Evolutionary conservation across 2,113 vertebrate species (phyloP).

Genomic region (Neogobius melanostomus): DNA sequence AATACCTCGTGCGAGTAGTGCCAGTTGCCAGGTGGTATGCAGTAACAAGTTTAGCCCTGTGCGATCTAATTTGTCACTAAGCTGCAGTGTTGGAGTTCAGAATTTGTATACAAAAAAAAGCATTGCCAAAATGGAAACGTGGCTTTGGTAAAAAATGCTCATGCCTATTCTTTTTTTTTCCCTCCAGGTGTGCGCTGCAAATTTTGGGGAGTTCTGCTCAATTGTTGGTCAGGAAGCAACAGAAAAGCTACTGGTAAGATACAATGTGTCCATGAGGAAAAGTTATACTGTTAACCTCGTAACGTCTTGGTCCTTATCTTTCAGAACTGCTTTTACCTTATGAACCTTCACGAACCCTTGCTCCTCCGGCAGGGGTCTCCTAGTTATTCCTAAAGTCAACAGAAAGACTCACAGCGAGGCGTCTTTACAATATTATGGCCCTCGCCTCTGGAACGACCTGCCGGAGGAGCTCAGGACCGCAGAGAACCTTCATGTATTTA

Average conservation of each 20-base stretch:
- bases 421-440: no score
- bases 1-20: conserved; percentile 38
- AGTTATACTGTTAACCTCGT: no score
- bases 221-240: conserved; percentile 89
- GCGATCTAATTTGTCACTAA: background rate
- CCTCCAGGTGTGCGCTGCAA: conserved; percentile 85
- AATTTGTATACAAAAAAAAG: background rate
- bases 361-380: no score
- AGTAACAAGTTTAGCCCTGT: background rate
- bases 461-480: no score
- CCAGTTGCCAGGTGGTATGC: conserved; percentile 7
- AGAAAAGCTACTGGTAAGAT: conserved; percentile 86
- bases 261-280: background rate
- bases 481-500: no score
- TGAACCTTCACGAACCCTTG: no score
- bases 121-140: background rate
- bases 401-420: no score
- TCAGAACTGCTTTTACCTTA: no score
- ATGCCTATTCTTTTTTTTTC: background rate
- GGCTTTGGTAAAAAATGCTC: background rate
- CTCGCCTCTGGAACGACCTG: no score
- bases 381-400: no score
- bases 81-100: background rate
- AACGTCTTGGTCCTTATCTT: no score
- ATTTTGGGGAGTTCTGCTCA: conserved; percentile 91